These are phyloP conservation scores for Drosophila pectinifera DNA, from an alignment of 1,140 invertebrate species.

Conservation along the genomic window DNA sequence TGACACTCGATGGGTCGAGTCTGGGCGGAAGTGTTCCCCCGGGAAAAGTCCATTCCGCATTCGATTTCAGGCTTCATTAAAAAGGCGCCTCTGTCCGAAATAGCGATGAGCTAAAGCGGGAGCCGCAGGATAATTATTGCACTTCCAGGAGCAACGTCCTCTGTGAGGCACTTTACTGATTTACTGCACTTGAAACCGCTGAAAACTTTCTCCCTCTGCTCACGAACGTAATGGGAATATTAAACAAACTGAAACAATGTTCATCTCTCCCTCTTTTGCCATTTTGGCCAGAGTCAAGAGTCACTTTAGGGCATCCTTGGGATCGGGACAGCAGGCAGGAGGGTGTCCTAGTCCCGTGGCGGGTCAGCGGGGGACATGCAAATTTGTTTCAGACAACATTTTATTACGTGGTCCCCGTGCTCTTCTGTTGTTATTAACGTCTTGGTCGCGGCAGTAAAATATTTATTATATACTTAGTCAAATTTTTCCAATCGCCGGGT, in stretches of 20 bases:
- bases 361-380: constrained; percentile 2
- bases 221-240: constrained; percentile 19
- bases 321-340: constrained; percentile 4
- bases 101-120: neutral
- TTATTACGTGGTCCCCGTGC: constrained; percentile 12
- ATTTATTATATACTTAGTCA: constrained; percentile 39
- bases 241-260: constrained; percentile 24
- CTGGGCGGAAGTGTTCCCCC: constrained; percentile 25
- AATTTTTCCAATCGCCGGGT: constrained; percentile 20
- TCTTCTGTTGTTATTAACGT: neutral
- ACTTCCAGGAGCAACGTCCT: constrained; percentile 1
- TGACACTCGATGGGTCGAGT: constrained; percentile 50
- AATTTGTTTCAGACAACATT: constrained; percentile 43
- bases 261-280: too few relatives aligned
- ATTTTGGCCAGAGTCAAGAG: constrained; percentile 7
- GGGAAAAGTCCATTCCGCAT: constrained; percentile 34
- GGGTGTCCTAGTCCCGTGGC: constrained; percentile 1
- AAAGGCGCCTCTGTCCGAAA: constrained; percentile 36
- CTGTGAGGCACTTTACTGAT: neutral
- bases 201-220: constrained; percentile 13
- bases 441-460: constrained; percentile 29
- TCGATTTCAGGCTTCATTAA: constrained; percentile 77
- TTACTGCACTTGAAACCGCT: constrained; percentile 3
- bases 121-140: constrained; percentile 31
- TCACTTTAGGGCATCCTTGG: constrained; percentile 41